Evolutionary conservation across 2,113 vertebrate genomes (phyloP), one percentile per base, ranked within the genome.

Genomic region (Platichthys flesus): DNA sequence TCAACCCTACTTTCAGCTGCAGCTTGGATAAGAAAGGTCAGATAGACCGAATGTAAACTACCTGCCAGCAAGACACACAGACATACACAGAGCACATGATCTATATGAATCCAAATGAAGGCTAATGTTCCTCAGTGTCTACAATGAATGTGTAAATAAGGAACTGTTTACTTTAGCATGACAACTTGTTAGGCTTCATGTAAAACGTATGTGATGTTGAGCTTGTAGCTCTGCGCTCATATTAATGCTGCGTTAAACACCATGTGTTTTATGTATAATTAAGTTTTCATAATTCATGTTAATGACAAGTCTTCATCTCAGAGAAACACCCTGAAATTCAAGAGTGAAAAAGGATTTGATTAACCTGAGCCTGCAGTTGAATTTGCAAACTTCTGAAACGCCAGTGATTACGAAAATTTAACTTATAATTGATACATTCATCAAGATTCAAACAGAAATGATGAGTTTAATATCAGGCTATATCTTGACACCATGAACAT

Each of bases 401-500:
- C 21, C 42, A 14, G n/a, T 49, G 40, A 12, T 23, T 23, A 23
- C 23, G 23, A 23, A 23, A 23, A 23, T 15, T 35, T 51, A 31
- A 23, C 14, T 24, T n/a, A 13, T 40, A 60, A 77, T 35, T 13
- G 64, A 78, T 2, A 21, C n/a, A 81, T 75, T 70, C 3, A 75
- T 49, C 28, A 54, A 49, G 16, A 51, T 31, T 9, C 8, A 26
- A 13, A 16, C 10, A 26, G 15, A 10, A 67, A 23, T 61, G 2
- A 71, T 24, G 12, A 21, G 4, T 62, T 3, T 57, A 6, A 62
- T 5, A 57, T 63, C 60, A 47, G n/a, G 55, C 15, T 6, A 37
- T 65, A 61, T 47, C 16, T 70, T 61, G 20, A 58, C 31, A 31
- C 23, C 40, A 49, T 26, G 45, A 62, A 56, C 59, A 9, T 1